Percentiles rank a stretch among this genome's conserved stretches.
Evolutionary conservation across 2,113 vertebrate species (phyloP).

Genomic region (Azemiops feae): DNA sequence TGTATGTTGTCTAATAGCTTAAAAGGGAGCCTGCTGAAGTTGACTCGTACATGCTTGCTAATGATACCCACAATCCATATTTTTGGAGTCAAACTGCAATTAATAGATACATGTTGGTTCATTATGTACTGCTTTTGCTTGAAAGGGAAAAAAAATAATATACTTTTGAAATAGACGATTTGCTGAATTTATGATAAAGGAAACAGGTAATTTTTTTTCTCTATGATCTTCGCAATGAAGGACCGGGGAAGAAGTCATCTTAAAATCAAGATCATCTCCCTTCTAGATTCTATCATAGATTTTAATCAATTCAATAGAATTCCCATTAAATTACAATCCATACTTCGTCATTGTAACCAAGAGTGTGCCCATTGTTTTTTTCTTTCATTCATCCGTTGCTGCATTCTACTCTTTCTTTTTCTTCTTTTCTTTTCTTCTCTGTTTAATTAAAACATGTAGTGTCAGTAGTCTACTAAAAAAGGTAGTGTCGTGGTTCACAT

Average conservation of each 20-base stretch:
- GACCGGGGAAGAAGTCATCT: background rate
- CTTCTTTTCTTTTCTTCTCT: too few relatives aligned
- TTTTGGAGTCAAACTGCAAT: background rate
- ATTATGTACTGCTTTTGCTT: background rate
- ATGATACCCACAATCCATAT: background rate
- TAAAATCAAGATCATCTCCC: background rate
- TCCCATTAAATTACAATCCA: background rate
- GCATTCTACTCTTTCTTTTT: background rate
- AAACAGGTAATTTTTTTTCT: background rate
- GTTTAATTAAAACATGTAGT: background rate
- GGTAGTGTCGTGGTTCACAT: background rate
- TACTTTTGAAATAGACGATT: background rate
- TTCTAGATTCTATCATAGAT: background rate
- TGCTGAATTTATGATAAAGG: background rate
- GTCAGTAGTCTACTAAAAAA: background rate
- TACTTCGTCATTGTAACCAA: background rate
- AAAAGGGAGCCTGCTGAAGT: slow-evolving; percentile 70
- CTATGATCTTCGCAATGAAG: background rate
- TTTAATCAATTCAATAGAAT: background rate
- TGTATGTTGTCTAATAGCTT: slow-evolving; percentile 74
- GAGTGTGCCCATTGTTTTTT: background rate
- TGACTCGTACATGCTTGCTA: background rate
- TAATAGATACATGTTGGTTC: background rate
- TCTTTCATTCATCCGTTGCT: background rate
- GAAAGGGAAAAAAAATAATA: background rate